Evolutionary conservation across 2,113 vertebrate genomes (phyloP).

Genomic region (Hypomesus transpacificus): DNA sequence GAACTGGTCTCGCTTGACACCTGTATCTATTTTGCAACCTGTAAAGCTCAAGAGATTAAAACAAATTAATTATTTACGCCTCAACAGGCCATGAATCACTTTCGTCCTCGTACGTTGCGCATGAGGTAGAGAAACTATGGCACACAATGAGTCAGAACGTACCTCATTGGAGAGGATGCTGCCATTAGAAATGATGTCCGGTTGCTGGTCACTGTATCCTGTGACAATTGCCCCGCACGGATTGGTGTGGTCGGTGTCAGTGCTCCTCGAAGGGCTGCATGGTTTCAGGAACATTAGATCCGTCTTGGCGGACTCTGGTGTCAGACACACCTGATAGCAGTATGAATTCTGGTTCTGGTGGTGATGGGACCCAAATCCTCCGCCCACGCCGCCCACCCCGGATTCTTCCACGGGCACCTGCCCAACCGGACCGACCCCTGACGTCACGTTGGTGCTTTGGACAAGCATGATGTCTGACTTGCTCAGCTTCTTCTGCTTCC

Average conservation of each 20-base stretch:
- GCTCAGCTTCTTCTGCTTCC: constrained; percentile 93
- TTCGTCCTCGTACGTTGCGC: too few species aligned
- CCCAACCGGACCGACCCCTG: constrained; percentile 74
- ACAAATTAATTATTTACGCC: too few species aligned
- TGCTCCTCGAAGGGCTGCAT: constrained; percentile 89
- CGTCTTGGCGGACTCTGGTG: constrained; percentile 96
- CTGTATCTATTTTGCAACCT: too few species aligned
- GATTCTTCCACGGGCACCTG: constrained; percentile 88
- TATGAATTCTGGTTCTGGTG: constrained; percentile 95
- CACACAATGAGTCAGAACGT: constrained; percentile 51
- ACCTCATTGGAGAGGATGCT: constrained; percentile 96
- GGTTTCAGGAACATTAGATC: constrained; percentile 98
- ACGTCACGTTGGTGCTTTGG: constrained; percentile 82
- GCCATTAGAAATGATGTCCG: constrained; percentile 97
- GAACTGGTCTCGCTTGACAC: too few species aligned
- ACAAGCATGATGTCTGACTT: constrained; percentile 99
- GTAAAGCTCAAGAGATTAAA: too few species aligned
- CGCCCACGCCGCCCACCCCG: constrained; percentile 65
- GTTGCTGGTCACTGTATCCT: constrained; percentile 92
- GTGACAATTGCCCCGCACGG: constrained; percentile 93
- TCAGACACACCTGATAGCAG: constrained; percentile 98
- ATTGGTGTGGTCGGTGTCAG: constrained; percentile 86
- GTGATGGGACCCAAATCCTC: constrained; percentile 88
- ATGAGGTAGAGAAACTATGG: not conserved
- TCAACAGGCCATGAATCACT: too few species aligned